Evolutionary conservation across 2,797 vertebrate genomes (phyloP).

Genomic region (Muscicapa comitata): DNA sequence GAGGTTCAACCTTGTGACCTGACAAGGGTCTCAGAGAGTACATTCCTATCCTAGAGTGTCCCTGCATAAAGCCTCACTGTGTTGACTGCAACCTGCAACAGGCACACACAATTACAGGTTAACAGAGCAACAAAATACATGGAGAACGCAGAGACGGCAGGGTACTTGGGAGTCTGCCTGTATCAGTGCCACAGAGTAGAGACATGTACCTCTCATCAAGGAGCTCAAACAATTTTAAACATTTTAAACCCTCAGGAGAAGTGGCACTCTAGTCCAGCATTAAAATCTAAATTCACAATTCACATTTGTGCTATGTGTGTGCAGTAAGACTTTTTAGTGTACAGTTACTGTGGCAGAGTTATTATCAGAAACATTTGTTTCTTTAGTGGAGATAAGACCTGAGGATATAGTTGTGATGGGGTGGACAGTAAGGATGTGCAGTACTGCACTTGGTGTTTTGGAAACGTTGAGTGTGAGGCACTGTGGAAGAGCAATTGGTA

Average conservation of each 20-base stretch:
- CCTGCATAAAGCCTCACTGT: background rate
- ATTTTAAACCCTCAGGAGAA: background rate
- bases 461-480: background rate
- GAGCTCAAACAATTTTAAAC: background rate
- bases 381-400: background rate
- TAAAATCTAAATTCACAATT: background rate
- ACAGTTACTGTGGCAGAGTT: background rate
- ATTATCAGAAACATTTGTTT: background rate
- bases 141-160: background rate
- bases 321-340: background rate
- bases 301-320: background rate
- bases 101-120: background rate
- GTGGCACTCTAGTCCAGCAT: background rate
- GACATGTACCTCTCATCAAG: background rate
- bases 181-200: fast-evolving
- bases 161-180: background rate
- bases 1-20: background rate
- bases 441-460: background rate
- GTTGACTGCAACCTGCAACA: background rate
- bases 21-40: background rate
- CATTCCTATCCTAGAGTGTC: background rate
- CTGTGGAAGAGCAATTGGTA: background rate
- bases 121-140: background rate
- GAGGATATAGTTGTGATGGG: background rate
- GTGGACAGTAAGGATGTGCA: background rate